A percentile compares a stretch with the other conserved stretches of the same genome.
Conservation (phyloP, 2,113 vertebrate species). For the Choloepus hoffmanni region DNA sequence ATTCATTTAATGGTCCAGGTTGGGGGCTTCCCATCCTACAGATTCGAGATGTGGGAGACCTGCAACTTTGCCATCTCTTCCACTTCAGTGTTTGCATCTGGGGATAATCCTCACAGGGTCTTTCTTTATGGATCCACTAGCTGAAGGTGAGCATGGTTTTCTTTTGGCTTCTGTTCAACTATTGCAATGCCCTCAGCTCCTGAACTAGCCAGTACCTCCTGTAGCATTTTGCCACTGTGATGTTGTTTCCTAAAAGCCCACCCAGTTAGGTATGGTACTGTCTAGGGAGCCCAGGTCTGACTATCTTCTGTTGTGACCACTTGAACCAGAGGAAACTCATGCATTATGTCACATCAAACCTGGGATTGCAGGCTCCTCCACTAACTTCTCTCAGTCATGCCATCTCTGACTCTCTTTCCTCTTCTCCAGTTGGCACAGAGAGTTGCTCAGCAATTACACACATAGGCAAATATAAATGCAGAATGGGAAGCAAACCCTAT, state of each 20-base stretch:
- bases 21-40: neutral
- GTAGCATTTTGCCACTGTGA: neutral
- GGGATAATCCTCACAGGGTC: neutral
- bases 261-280: neutral
- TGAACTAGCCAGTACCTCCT: neutral
- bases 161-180: neutral
- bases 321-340: neutral
- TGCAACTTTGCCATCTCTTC: neutral
- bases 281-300: neutral
- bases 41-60: neutral
- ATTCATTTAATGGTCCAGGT: neutral
- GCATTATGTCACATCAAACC: rapidly evolving
- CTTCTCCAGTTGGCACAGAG: neutral
- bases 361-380: neutral
- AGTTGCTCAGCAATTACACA: neutral
- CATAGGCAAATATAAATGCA: neutral
- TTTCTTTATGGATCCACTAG: neutral
- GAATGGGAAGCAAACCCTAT: too few species aligned
- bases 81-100: neutral
- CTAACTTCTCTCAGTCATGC: neutral
- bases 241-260: neutral
- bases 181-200: neutral
- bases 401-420: neutral
- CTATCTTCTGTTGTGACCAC: neutral
- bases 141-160: neutral